Evolutionary conservation across 2,113 vertebrate genomes (phyloP).

Genomic region (Ardeotis arabs): DNA sequence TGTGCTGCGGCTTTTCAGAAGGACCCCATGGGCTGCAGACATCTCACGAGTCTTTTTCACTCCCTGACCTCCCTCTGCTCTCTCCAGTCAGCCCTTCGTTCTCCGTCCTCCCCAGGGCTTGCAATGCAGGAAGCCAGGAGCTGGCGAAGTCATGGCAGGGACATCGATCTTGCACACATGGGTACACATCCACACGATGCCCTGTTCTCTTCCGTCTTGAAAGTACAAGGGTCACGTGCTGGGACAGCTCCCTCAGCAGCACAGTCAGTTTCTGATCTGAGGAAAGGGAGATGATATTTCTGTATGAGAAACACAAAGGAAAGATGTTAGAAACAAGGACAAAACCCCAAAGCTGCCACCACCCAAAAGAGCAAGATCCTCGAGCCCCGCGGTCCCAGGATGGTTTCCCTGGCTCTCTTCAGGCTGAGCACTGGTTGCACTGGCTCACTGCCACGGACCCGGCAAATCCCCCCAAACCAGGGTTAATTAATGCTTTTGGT

Average conservation of each 20-base stretch:
- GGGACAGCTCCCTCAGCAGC: not conserved
- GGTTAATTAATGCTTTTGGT: not conserved
- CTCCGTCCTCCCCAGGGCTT: not conserved
- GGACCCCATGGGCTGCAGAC: not conserved
- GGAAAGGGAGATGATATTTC: not conserved
- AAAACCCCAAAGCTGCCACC: not conserved
- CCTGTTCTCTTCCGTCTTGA: not conserved
- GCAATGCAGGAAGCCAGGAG: not conserved
- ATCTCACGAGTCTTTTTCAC: not conserved
- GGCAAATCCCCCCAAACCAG: not conserved
- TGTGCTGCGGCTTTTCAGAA: not conserved
- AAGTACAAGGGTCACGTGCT: not conserved
- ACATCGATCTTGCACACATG: not conserved
- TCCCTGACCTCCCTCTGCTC: not conserved
- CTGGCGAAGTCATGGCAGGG: not conserved
- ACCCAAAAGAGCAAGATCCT: not conserved
- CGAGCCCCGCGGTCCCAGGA: rapidly evolving
- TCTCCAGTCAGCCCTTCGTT: not conserved
- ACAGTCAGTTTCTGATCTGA: not conserved
- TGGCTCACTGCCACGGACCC: not conserved
- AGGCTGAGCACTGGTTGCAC: not conserved
- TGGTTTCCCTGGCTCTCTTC: not conserved
- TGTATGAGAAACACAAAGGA: not conserved
- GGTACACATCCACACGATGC: not conserved
- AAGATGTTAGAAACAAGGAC: not conserved